These are phyloP conservation scores for Suricata suricatta DNA, from an alignment of 2,113 vertebrate species.

Conservation along the genomic window DNA sequence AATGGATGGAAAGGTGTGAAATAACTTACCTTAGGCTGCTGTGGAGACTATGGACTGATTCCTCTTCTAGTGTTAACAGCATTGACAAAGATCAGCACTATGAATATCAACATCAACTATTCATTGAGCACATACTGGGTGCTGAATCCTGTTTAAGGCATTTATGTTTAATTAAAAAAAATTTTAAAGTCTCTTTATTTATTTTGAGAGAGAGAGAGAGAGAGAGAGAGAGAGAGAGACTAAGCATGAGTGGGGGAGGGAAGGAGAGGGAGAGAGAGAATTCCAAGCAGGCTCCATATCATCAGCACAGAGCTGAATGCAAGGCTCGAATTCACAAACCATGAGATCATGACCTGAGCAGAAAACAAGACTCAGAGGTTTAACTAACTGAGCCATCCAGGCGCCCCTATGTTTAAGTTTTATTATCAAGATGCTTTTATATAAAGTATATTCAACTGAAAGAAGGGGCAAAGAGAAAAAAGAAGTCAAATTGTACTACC, in stretches of 20 bases:
- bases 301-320: too few species aligned
- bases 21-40: neutral
- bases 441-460: neutral
- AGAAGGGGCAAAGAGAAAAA: neutral
- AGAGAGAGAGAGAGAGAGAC: too few species aligned
- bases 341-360: too few species aligned
- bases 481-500: neutral
- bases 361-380: too few species aligned
- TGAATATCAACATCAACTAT: neutral
- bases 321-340: too few species aligned
- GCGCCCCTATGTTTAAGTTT: neutral
- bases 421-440: conserved; percentile 8
- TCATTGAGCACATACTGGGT: neutral
- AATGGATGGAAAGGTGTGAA: neutral
- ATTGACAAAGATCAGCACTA: neutral
- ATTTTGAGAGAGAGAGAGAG: too few species aligned
- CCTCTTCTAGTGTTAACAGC: neutral
- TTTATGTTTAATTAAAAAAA: neutral
- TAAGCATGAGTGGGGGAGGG: too few species aligned
- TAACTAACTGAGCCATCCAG: too few species aligned
- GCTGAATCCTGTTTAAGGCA: neutral
- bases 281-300: too few species aligned
- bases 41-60: neutral
- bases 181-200: too few species aligned
- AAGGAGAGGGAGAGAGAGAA: too few species aligned